Base-by-base conservation (phyloP, 1,140 invertebrate genomes). In the Drosophila busckii region DNA sequence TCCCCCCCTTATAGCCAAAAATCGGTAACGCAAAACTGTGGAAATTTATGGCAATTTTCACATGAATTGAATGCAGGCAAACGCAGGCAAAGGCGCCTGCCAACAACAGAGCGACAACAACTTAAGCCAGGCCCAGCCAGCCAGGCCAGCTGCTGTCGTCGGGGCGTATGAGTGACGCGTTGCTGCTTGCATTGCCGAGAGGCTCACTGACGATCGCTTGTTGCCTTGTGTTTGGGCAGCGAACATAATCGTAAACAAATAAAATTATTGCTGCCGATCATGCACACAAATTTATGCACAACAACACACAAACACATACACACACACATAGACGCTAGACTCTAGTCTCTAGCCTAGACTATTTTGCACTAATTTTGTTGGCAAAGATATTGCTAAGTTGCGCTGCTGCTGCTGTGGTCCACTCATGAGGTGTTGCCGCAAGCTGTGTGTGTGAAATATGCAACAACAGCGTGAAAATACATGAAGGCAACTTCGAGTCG, bases 211-310 rank as follows among this genome's bases (percentile, higher is more conserved):
- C 64, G 35, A 62, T 52, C 49, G 67, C 56, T 68, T 59, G 75
- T 69, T 75, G 70, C 60, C 75, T n/a, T n/a, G n/a, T 73, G 73
- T 82, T 56, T 75, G 69, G 75, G 53, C 75, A 70, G 75, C 76
- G 69, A 75, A 82, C 75, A 82, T 82, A 82, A 82, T 82, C 75
- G 75, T 82, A 82, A 82, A 82, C 75, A 82, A 82, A 82, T 82
- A 82, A 82, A 82, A 82, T 82, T 82, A 82, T 82, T 82, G 75
- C 75, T 75, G 75, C 76, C 75, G 76, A 82, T 82, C 75, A 82
- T 83, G 75, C 75, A 83, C 76, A 83, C 65, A 75, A 82, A 69
- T 82, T 82, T 82, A 82, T 75, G 69, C 75, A 53, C 69, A 62
- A 44, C 41, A 60, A 65, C 45, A 60, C 50, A 50, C 42, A 60